Percentiles rank a stretch among this genome's conserved stretches.
Evolutionary conservation across 2,797 vertebrate genomes (phyloP).

Genomic region (Bovichtus diacanthus): DNA sequence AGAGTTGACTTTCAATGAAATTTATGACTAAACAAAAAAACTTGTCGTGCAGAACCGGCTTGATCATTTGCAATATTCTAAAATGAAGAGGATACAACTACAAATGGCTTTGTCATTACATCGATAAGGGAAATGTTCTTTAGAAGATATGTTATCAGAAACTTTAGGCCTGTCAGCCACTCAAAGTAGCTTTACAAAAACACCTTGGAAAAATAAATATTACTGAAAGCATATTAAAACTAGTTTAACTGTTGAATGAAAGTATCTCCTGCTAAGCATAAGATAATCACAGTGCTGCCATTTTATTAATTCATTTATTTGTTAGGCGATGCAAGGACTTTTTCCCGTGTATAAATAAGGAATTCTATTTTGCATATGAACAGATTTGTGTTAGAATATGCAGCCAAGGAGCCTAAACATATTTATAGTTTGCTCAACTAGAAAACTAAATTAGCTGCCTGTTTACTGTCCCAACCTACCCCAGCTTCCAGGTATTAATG

Average conservation of each 20-base stretch:
- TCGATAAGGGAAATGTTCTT: background rate
- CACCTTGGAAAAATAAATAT: background rate
- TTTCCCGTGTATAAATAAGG: background rate
- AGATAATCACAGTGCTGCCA: background rate
- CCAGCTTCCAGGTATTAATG: background rate
- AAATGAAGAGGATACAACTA: background rate
- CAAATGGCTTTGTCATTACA: background rate
- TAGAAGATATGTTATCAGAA: background rate
- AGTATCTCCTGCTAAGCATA: background rate
- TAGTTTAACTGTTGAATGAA: background rate
- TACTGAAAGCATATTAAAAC: background rate
- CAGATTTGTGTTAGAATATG: background rate
- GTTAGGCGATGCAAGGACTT: background rate
- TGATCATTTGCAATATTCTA: background rate
- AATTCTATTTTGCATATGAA: background rate
- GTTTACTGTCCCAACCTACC: background rate
- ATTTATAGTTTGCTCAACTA: background rate
- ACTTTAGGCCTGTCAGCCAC: no score
- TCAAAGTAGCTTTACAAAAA: background rate
- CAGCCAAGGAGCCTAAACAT: background rate
- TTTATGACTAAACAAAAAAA: background rate
- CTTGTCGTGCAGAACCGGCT: background rate
- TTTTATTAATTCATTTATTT: background rate
- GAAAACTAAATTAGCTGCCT: background rate
- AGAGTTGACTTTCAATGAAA: slow-evolving; percentile 4